Base-by-base conservation (phyloP, 2,113 vertebrate species). In the Dinomys branickii region DNA sequence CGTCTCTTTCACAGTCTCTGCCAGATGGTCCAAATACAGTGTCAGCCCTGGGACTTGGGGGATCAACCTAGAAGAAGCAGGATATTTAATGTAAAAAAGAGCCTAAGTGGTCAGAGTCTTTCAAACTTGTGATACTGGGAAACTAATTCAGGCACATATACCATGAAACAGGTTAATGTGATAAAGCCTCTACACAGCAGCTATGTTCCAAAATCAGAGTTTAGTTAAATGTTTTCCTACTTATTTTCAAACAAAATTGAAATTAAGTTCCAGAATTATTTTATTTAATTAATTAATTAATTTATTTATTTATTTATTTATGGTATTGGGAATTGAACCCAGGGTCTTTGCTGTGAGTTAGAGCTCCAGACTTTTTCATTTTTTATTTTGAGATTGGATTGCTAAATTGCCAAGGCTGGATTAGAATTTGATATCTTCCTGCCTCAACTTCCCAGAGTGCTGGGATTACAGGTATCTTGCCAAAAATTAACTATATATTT, bases 61-160 rank as follows among this genome's bases (percentile, higher is more conserved):
- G 97, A 82, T 98, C 98, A 65, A 98, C 93, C 99, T 99, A 93
- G 69, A 98, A 63, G 38, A 90, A 94, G 44, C 11, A 93, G 26
- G 3, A 95, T 22, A 85, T 54, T 77, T 56, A 90, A 38, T 33
- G 28, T 90, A 38, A 93, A 95, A 91, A 41, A 50, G 16, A 86
- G 26, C 7, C 83, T 85, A 73, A 59, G 30, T 6, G 5, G 41
- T 75, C n/a, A 41, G 10, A 56, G 12, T 63, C 77, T 86, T 96
- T 85, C n/a, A 93, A 26, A 90, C n/a, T 75, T 33, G 56, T 28
- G 14, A 33, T 8, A 56, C 7, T 33, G 81, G 28, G 63, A 90
- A 89, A 78, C 38, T 44, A 77, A 82, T 35, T 65, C 17, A 28
- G 58, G 41, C 54, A 67, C 19, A 88, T 0, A 73, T 9, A 82